Evolutionary conservation across 1,140 invertebrate species (phyloP), one percentile per base, ranked within the genome.

Genomic region (Calephelis nemesis): DNA sequence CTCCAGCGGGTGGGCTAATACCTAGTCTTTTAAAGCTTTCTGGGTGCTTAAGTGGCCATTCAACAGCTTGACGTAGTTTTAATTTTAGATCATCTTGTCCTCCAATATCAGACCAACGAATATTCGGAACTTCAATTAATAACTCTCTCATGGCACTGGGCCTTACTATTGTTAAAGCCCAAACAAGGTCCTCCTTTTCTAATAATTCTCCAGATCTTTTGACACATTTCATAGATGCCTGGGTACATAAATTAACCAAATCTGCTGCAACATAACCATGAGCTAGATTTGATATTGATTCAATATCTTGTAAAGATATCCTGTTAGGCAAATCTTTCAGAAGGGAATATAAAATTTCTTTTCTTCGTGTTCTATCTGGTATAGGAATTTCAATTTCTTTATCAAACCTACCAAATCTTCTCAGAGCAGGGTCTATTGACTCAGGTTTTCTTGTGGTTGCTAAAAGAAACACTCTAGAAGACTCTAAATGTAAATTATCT

Each of bases 101-200:
- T 9, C 98, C 98, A 76, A 99, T 98, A 76, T 99, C 98, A 2
- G 93, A 88, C 98, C 98, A 99, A 76, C 94, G 93, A 0, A 98
- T 96, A 89, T 97, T 95, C 7, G 96, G 95, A 39, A 95, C 92
- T 89, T 98, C 96, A 69, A 98, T 94, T 30, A 96, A 91, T 1
- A 98, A 94, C 89, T 98, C 97, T 71, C 97, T 94, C 96, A 99
- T 98, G 0, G 97, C 97, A 82, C 96, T 97, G 0, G 98, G 97
- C 77, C 95, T 95, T 0, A 97, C 95, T 42, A 93, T 82, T 7
- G 92, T 94, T 40, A 98, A 82, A 30, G 96, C 96, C 13, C 88
- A 80, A 47, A 94, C 82, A 40, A 96, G 92, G 85, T 96, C 94
- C 12, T 91, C 79, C 1, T 92, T 75, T 58, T 90, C 70, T 1